These are phyloP conservation scores for Oithona nana DNA, from an alignment of 2,888 invertebrate genomes.

Conservation along the genomic window DNA sequence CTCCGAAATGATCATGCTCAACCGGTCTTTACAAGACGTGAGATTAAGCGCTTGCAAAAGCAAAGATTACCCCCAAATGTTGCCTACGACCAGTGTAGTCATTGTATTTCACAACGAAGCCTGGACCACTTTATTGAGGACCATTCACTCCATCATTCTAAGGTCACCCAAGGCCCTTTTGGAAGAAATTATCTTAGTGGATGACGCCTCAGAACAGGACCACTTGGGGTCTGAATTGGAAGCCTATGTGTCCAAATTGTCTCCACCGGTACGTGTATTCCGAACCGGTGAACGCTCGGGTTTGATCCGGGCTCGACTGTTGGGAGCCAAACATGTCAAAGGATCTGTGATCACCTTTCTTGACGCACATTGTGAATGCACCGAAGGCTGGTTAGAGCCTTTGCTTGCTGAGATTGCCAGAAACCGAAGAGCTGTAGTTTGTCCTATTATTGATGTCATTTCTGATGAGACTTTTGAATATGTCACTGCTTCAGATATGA, in stretches of 20 bases:
- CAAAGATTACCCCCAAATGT: constrained; percentile 26
- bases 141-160: constrained; percentile 91
- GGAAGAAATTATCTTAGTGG: constrained; percentile 87
- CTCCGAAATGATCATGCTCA: constrained; percentile 89
- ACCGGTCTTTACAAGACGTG: constrained; percentile 83
- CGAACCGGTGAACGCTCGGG: constrained; percentile 85
- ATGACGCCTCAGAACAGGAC: constrained; percentile 92
- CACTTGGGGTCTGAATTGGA: constrained; percentile 63
- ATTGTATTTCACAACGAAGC: constrained; percentile 99
- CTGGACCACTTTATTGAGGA: constrained; percentile 85
- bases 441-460: constrained; percentile 96
- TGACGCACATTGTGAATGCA: constrained; percentile 96
- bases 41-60: constrained; percentile 50
- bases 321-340: constrained; percentile 77
- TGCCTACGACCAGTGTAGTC: constrained; percentile 87
- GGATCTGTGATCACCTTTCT: constrained; percentile 53
- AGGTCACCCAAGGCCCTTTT: constrained; percentile 70
- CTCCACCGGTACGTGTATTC: constrained; percentile 65
- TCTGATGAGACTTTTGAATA: constrained; percentile 98
- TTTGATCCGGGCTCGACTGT: constrained; percentile 41
- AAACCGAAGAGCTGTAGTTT: constrained; percentile 79
- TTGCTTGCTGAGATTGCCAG: constrained; percentile 72
- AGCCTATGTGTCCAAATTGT: constrained; percentile 63
- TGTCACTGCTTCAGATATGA: constrained; percentile 95
- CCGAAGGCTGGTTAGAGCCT: constrained; percentile 97